Base-by-base conservation (phyloP, 2,797 vertebrate species). In the Acanthopagrus latus region DNA sequence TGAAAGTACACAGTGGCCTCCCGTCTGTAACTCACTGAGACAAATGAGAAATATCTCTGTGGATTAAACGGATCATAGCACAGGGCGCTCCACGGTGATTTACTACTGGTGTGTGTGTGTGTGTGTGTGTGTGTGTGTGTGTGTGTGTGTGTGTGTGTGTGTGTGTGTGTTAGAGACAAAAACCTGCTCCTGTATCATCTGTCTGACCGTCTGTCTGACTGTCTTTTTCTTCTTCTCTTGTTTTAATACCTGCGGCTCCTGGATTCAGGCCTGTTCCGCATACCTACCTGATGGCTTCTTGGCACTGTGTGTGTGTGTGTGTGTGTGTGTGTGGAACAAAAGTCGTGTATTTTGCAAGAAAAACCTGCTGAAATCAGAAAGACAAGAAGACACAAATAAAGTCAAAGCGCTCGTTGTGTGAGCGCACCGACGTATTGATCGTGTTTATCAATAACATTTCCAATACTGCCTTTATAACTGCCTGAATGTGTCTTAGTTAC, bases 261-360 rank as follows among this genome's bases (percentile, higher is more conserved):
- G 56, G 73, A 81, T 1, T 44, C 8, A 60, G 68, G 65, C 60
- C 81, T 77, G 52, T 54, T 78, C 69, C 20, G 58, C 87, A 91
- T 89, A 76, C 86, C 75, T 80, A 12, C 64, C 74, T 87, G 89
- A 88, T 79, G 54, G 80, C 64, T 87, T 85, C 77, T 85, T 90
- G 84, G 86, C 81, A 73, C 27, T 0, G 9, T 14, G 13, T 66
- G 74, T 64, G 72, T 55, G 64, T 68, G 66, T 68, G 66, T 64
- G 74, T 80, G 59, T 66, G 74, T 46, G 60, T 63, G 62, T 81
- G 65, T 75, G 50, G 21, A 23, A 20, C n/a, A 3, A n/a, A 50
- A 47, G 33, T 11, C 7, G 16, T 2, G 1, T 7, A 20, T 66
- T 66, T 59, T 33, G 29, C 33, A 38, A n/a, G 10, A 47, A 44